Conservation (phyloP, 2,888 invertebrate genomes). For the Drosophila paramelanica region DNA sequence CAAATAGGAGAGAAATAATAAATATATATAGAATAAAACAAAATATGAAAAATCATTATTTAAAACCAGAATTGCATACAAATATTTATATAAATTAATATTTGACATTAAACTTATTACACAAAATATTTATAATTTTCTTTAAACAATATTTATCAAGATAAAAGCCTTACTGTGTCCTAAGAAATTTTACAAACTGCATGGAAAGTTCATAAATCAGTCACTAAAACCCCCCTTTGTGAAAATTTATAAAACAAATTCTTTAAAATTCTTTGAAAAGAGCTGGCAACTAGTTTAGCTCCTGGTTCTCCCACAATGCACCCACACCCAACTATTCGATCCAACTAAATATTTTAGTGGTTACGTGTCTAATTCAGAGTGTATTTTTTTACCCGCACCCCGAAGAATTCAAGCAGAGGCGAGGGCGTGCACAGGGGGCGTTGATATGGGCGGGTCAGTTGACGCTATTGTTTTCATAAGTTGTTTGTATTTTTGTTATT, state of each 20-base stretch:
- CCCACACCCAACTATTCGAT: conserved; percentile 27
- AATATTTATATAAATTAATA: neutral
- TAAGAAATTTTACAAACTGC: conserved; percentile 19
- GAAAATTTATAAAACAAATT: conserved; percentile 14
- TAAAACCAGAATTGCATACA: no score
- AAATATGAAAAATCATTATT: no score
- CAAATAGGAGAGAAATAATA: no score
- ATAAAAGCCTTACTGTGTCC: neutral
- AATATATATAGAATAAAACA: no score
- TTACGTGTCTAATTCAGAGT: conserved; percentile 56
- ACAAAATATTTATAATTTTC: neutral
- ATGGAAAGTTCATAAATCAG: conserved; percentile 64
- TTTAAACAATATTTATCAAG: neutral
- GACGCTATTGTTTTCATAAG: conserved; percentile 76
- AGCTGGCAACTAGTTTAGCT: conserved; percentile 29
- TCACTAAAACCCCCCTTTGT: conserved; percentile 4
- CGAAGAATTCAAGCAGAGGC: neutral
- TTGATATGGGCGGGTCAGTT: conserved; percentile 66
- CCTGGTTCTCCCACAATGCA: conserved; percentile 22
- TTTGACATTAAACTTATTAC: neutral
- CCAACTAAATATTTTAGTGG: conserved; percentile 52
- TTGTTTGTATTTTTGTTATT: conserved; percentile 13
- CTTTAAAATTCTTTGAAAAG: conserved; percentile 42
- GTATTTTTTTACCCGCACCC: conserved; percentile 23
- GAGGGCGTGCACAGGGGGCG: conserved; percentile 28